Base-by-base conservation (phyloP, 2,113 vertebrate species). In the Agelaius tricolor region DNA sequence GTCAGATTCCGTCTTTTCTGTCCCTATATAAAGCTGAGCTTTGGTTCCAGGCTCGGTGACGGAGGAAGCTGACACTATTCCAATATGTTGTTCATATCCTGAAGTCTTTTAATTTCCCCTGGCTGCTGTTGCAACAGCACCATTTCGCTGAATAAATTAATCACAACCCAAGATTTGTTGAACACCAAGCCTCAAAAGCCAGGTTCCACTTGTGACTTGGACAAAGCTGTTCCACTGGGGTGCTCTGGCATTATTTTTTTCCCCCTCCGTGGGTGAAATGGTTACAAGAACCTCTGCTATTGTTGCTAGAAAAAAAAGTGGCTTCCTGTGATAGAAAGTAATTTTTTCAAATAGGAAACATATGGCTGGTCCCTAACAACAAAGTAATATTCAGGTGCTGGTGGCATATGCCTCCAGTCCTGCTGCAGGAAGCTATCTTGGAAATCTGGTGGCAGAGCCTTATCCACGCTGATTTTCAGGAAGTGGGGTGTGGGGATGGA, bases 271-370 rank as follows among this genome's bases (percentile, higher is more conserved):
- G 96, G 94, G 76, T 78, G 85, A 95, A 97, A 72, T 4, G 9
- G 90, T 92, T 96, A 87, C 76, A 90, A 87, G 91, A 89, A 91
- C 87, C 93, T 94, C 91, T 4, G 8, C 93, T 94, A 87, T 96
- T 97, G 95, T 92, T 94, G 95, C 73, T 84, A 46, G 92, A 88
- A 96, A 96, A 46, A 96, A 54, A 96, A 95, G 88, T 54, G 94
- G 91, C 96, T 98, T 98, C 97, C 97, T 98, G 97, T 81, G 97
- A 97, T 96, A 92, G 96, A 96, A 97, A 95, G 96, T 95, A 68
- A 97, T 97, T 98, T 96, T 95, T 97, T 97, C 27, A 89, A 97
- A 98, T 96, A 95, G 97, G 97, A 98, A 98, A 97, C 97, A 97
- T 93, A 96, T 97, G 98, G 97, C 84, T 81, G 91, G 89, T 37